Evolutionary conservation across 2,888 invertebrate genomes (phyloP).

Genomic region (Synergus umbraculus): DNA sequence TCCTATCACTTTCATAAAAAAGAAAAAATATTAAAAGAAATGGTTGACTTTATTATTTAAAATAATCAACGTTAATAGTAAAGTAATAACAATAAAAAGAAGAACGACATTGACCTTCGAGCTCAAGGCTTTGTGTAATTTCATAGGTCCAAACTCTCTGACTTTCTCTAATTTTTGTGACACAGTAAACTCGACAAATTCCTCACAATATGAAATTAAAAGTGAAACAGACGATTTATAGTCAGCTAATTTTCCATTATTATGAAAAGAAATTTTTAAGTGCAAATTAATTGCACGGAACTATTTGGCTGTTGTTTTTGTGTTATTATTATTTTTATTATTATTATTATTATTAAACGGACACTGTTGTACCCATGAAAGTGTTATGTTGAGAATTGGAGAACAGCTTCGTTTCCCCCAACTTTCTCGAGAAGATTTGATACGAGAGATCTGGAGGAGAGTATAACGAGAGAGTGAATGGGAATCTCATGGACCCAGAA

Average conservation of each 20-base stretch:
- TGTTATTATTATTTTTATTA: not conserved
- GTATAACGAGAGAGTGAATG: constrained; percentile 65
- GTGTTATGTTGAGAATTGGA: constrained; percentile 6
- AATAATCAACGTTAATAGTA: too few species aligned
- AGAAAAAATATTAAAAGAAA: too few species aligned
- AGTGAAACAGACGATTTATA: not conserved
- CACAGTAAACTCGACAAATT: not conserved
- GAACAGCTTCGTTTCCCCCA: constrained; percentile 55
- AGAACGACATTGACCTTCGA: not conserved
- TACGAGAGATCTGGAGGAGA: constrained; percentile 59
- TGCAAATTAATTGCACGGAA: not conserved
- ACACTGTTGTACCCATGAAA: not conserved
- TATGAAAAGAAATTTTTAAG: not conserved
- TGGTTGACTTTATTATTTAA: too few species aligned
- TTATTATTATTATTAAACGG: not conserved
- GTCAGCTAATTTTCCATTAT: not conserved
- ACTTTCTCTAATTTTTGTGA: not conserved
- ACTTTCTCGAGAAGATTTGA: constrained; percentile 72
- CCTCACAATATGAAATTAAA: not conserved
- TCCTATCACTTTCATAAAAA: not conserved
- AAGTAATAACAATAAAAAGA: not conserved
- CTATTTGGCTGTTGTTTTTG: not conserved
- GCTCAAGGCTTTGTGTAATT: not conserved
- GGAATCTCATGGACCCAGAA: constrained; percentile 48
- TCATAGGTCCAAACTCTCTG: not conserved